Percentiles rank a stretch among this genome's conserved stretches.
These are phyloP conservation scores for Penelope pileata DNA, from an alignment of 2,113 vertebrate species.

Conservation along the genomic window DNA sequence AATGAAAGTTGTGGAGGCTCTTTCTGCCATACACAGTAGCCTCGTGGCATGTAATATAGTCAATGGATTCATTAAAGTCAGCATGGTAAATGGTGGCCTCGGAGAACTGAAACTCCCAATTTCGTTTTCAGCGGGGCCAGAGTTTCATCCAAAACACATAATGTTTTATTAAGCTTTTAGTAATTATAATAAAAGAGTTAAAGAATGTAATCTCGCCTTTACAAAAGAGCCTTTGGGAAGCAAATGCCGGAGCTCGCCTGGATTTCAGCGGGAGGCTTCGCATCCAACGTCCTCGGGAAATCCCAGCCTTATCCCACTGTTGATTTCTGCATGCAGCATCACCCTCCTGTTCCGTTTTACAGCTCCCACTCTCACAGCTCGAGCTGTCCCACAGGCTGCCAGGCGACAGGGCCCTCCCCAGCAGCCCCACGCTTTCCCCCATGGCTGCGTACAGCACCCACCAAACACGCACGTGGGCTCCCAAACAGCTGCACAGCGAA, in stretches of 20 bases:
- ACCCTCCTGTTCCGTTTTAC: neutral
- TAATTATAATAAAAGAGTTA: conserved; percentile 22
- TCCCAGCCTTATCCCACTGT: neutral
- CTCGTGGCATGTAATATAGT: neutral
- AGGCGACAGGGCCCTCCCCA: neutral
- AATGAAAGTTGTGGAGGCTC: conserved; percentile 63
- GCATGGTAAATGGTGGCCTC: fast-evolving
- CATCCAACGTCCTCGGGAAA: neutral
- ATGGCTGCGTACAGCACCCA: neutral
- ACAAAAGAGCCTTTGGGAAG: neutral
- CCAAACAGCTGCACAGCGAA: neutral
- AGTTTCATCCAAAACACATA: neutral
- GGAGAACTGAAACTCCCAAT: neutral
- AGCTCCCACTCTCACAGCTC: neutral
- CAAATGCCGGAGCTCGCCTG: fast-evolving
- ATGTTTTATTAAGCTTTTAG: conserved; percentile 38
- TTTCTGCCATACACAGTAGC: conserved; percentile 32
- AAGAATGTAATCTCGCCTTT: conserved; percentile 26
- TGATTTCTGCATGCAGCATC: neutral
- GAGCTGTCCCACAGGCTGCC: neutral
- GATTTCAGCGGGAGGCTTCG: neutral
- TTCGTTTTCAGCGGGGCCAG: neutral
- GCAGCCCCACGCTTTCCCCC: neutral
- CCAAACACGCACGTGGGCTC: neutral
- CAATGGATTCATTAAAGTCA: neutral